Evolutionary conservation across 2,797 vertebrate genomes (phyloP).

Genomic region (Lepilemur ruficaudatus): DNA sequence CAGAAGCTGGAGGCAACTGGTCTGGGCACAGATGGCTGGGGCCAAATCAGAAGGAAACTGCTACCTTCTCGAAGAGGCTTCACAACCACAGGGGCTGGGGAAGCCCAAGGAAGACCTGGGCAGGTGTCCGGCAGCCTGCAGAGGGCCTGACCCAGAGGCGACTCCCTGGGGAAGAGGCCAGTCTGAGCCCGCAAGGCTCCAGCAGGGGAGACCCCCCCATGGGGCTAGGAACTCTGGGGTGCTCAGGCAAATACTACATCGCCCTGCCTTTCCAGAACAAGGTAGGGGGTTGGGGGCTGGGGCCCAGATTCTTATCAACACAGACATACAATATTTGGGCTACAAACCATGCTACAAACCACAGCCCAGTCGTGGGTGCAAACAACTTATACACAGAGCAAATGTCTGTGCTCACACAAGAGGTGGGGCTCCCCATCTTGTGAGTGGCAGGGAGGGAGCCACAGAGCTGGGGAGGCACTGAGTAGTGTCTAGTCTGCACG

Average conservation of each 20-base stretch:
- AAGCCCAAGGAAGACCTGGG: background rate
- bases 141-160: background rate
- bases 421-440: background rate
- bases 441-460: background rate
- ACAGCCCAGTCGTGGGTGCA: background rate
- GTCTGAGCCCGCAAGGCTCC: background rate
- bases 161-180: background rate
- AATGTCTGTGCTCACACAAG: background rate
- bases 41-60: background rate
- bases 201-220: background rate
- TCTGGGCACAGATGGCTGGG: background rate
- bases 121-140: background rate
- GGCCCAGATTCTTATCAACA: background rate
- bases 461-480: background rate
- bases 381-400: background rate
- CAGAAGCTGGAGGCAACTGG: slow-evolving; percentile 52
- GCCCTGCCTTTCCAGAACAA: background rate
- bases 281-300: background rate
- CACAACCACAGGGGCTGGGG: background rate
- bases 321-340: background rate
- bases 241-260: background rate
- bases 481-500: background rate
- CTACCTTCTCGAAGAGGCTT: slow-evolving; percentile 39
- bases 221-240: background rate
- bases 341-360: background rate